A percentile compares a stretch with the other conserved stretches of the same genome.
These are phyloP conservation scores for Rhineura floridana DNA, from an alignment of 2,113 vertebrate genomes.

Conservation along the genomic window DNA sequence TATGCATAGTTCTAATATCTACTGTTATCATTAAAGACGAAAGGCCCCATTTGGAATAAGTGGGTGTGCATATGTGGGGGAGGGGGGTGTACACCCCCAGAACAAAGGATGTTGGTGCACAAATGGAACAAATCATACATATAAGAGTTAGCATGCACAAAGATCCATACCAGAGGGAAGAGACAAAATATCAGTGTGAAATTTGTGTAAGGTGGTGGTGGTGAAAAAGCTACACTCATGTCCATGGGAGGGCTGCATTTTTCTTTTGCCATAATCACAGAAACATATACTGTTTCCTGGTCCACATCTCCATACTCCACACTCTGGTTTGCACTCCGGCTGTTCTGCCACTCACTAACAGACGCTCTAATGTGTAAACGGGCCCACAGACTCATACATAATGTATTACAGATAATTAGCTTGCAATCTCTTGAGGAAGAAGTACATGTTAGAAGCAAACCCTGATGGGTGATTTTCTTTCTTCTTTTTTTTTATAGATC, in stretches of 20 bases:
- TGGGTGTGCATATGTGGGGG: too few relatives aligned
- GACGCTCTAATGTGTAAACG: background rate
- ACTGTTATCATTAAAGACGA: too few relatives aligned
- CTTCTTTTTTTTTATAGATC: background rate
- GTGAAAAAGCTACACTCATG: too few relatives aligned
- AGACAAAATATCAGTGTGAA: too few relatives aligned
- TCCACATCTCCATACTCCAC: background rate
- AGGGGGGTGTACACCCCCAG: too few relatives aligned
- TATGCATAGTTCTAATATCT: too few relatives aligned
- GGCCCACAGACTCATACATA: constrained; percentile 1
- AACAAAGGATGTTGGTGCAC: too few relatives aligned
- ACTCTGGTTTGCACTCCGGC: background rate
- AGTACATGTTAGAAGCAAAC: background rate
- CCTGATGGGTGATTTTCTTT: background rate
- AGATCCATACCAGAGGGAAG: too few relatives aligned
- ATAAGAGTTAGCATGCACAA: too few relatives aligned
- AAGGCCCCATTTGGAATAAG: too few relatives aligned
- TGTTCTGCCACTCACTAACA: background rate
- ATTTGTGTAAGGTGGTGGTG: background rate
- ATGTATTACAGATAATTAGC: background rate
- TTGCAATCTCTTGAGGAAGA: background rate
- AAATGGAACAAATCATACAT: too few relatives aligned
- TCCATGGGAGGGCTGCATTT: background rate
- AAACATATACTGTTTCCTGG: background rate
- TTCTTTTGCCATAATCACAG: background rate